These are phyloP conservation scores for Sinocyclocheilus anophthalmus DNA, from an alignment of 2,113 vertebrate species.

Conservation along the genomic window DNA sequence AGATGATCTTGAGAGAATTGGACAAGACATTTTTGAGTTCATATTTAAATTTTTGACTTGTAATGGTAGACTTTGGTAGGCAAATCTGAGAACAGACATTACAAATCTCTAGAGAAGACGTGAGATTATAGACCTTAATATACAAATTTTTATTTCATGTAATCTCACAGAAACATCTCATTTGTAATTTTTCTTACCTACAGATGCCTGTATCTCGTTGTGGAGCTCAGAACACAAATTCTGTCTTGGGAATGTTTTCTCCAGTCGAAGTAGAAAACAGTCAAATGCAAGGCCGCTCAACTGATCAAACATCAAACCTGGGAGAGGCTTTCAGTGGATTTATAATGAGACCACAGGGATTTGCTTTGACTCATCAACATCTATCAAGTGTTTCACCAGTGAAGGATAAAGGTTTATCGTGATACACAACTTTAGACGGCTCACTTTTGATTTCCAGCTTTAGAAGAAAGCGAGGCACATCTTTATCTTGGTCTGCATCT, in stretches of 20 bases:
- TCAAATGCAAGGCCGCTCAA: not conserved
- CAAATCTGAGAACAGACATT: not conserved
- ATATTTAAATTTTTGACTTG: not conserved
- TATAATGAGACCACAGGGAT: constrained; percentile 5
- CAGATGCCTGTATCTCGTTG: not conserved
- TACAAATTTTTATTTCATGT: not conserved
- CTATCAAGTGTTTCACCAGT: constrained; percentile 4
- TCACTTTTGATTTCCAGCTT: not conserved
- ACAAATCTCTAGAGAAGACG: not conserved
- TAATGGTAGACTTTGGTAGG: not conserved
- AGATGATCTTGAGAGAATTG: not conserved
- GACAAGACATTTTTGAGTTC: not conserved
- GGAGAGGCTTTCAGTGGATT: not conserved
- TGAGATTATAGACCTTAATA: not conserved
- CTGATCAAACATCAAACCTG: constrained; percentile 2
- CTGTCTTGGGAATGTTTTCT: not conserved
- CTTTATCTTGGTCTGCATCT: not conserved
- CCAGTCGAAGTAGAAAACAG: not conserved
- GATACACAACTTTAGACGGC: not conserved
- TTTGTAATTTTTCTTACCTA: not conserved
- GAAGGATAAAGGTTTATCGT: constrained; percentile 14
- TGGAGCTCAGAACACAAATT: not conserved
- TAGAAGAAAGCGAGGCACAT: not conserved
- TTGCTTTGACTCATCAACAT: not conserved
- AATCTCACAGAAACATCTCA: not conserved